These are phyloP conservation scores for Malurus leucopterus DNA, from an alignment of 2,797 vertebrate genomes.

Conservation along the genomic window DNA sequence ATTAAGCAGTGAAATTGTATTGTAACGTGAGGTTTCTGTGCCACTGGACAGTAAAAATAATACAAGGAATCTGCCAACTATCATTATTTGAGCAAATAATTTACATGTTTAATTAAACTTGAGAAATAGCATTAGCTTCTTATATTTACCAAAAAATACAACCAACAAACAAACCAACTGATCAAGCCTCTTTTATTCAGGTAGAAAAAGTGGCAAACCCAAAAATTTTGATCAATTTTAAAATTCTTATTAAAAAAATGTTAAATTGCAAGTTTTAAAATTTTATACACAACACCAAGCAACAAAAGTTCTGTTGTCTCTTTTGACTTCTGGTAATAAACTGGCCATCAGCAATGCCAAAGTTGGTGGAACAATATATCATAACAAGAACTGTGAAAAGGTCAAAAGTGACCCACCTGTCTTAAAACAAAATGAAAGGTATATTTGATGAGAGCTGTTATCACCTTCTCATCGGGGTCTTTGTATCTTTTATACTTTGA, in stretches of 20 bases:
- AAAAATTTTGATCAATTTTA: neutral
- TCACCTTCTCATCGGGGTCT: neutral
- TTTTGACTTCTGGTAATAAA: neutral
- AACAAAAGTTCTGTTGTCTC: neutral
- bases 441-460: neutral
- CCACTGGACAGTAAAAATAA: neutral
- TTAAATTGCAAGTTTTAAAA: neutral
- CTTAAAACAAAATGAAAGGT: neutral
- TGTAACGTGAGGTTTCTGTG: neutral
- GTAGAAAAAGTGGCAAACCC: neutral
- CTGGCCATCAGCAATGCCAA: neutral
- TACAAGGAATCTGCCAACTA: neutral
- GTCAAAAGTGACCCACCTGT: neutral
- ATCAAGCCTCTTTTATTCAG: neutral
- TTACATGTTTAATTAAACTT: neutral
- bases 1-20: neutral
- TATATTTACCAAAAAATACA: neutral
- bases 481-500: neutral
- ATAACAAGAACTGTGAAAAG: conserved; percentile 1
- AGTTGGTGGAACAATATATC: neutral
- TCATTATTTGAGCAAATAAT: neutral
- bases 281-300: neutral
- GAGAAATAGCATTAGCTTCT: neutral
- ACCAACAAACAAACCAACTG: neutral
- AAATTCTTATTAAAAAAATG: neutral